Percentiles rank a stretch among this genome's conserved stretches.
phyloP scores from a whole-genome alignment of 2,113 vertebrate species.

The Electrona antarctica region DNA sequence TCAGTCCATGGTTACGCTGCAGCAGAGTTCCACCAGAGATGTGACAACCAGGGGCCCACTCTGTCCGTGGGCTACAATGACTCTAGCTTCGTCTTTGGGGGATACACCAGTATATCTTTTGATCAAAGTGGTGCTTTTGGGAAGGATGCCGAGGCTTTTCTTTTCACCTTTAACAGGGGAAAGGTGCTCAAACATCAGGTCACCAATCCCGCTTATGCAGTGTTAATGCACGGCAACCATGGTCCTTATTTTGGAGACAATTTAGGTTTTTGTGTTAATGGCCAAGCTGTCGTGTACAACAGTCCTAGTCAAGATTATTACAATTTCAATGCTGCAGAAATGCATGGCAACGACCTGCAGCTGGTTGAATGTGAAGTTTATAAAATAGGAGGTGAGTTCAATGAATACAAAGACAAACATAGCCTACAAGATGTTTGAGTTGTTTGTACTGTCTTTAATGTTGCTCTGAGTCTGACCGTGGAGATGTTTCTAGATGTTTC shows the following conservation, averaged over 20 bases:
- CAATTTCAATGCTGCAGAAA: slow-evolving; percentile 17
- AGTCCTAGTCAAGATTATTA: neutral
- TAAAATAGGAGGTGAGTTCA: slow-evolving; percentile 48
- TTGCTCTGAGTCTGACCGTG: too few relatives aligned
- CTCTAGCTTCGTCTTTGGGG: slow-evolving; percentile 70
- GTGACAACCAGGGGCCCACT: too few relatives aligned
- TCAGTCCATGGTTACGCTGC: too few relatives aligned
- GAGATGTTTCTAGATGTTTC: neutral
- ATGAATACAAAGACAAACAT: neutral
- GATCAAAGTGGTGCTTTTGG: neutral
- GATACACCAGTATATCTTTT: slow-evolving; percentile 10
- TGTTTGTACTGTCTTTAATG: too few relatives aligned
- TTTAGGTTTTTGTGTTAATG: too few relatives aligned
- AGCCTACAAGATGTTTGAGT: neutral
- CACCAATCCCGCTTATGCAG: neutral
- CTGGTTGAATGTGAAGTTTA: slow-evolving; percentile 53
- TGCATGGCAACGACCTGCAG: slow-evolving; percentile 43
- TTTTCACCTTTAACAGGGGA: too few relatives aligned
- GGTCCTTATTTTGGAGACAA: too few relatives aligned
- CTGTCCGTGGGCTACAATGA: slow-evolving; percentile 71
- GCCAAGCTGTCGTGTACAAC: too few relatives aligned
- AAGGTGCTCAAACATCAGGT: neutral
- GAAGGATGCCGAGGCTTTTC: too few relatives aligned
- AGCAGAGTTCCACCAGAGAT: too few relatives aligned
- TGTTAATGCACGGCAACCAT: neutral